Conservation (phyloP, 2,797 vertebrate species). For the Danio choprae region DNA sequence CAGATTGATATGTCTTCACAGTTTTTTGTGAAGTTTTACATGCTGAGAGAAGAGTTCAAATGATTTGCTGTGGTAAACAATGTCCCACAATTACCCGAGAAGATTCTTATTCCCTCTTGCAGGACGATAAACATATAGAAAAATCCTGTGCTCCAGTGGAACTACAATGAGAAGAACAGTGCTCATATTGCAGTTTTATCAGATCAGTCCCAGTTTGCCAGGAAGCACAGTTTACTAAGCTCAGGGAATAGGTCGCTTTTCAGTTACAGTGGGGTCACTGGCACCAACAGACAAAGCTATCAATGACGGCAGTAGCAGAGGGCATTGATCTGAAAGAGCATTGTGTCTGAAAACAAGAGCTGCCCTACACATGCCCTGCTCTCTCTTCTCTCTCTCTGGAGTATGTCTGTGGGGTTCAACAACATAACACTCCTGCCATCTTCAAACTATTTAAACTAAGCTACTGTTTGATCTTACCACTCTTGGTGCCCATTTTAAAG, state of each 20-base stretch:
- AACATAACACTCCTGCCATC: slow-evolving; percentile 26
- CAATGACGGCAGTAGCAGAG: slow-evolving; percentile 52
- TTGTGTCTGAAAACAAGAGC: slow-evolving; percentile 67
- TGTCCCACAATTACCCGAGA: background rate
- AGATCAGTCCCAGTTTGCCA: slow-evolving; percentile 32
- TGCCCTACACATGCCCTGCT: slow-evolving; percentile 53
- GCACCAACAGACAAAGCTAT: slow-evolving; percentile 42
- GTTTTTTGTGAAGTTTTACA: too few relatives aligned
- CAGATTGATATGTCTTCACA: too few relatives aligned
- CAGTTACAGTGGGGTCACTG: slow-evolving; percentile 20
- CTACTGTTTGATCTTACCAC: background rate
- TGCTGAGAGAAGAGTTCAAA: too few relatives aligned
- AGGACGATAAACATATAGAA: background rate
- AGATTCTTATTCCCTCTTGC: background rate
- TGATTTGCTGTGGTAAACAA: background rate
- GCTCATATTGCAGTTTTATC: slow-evolving; percentile 49
- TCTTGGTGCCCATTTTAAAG: background rate
- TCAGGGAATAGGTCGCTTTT: slow-evolving; percentile 23
- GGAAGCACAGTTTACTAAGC: slow-evolving; percentile 34
- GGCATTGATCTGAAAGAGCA: slow-evolving; percentile 59
- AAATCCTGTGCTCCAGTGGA: slow-evolving; percentile 10
- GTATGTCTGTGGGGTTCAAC: slow-evolving; percentile 8
- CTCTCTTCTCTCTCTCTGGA: slow-evolving; percentile 35
- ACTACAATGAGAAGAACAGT: slow-evolving; percentile 35
- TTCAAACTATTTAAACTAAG: slow-evolving; percentile 32